Conservation (phyloP, 2,113 vertebrate species). For the Prinia subflava region DNA sequence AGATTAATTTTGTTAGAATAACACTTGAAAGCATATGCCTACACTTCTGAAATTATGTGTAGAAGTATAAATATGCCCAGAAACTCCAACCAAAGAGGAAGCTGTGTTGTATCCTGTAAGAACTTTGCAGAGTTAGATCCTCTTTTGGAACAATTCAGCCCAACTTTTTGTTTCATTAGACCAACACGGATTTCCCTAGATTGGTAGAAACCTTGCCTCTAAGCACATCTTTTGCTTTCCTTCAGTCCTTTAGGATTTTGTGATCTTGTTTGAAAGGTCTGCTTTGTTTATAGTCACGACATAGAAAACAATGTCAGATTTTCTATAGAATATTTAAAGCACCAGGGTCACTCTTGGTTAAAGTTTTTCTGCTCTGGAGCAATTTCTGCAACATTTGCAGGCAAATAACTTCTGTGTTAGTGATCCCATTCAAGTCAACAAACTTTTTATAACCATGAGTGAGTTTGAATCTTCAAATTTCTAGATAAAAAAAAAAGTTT, state of each 20-base stretch:
- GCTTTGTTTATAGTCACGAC: background rate
- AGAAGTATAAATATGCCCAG: background rate
- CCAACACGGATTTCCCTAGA: background rate
- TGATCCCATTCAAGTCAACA: background rate
- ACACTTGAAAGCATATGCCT: background rate
- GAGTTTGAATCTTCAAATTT: background rate
- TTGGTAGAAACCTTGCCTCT: background rate
- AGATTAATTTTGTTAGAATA: conserved; percentile 7
- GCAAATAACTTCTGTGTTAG: background rate
- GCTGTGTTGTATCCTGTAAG: background rate
- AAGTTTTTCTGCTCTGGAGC: background rate
- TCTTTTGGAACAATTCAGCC: background rate
- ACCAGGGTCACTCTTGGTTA: accelerated
- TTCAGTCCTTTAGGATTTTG: background rate
- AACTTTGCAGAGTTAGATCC: background rate
- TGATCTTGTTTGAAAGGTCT: background rate
- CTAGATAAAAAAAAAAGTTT: background rate
- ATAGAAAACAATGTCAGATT: background rate
- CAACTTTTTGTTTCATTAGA: background rate
- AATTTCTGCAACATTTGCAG: background rate
- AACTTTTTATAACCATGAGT: background rate
- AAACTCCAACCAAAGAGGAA: background rate
- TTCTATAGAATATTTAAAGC: background rate
- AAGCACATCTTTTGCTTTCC: background rate
- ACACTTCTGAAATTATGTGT: background rate